Evolutionary conservation across 2,113 vertebrate species (phyloP).

Genomic region (Microcebus ravelobensis): DNA sequence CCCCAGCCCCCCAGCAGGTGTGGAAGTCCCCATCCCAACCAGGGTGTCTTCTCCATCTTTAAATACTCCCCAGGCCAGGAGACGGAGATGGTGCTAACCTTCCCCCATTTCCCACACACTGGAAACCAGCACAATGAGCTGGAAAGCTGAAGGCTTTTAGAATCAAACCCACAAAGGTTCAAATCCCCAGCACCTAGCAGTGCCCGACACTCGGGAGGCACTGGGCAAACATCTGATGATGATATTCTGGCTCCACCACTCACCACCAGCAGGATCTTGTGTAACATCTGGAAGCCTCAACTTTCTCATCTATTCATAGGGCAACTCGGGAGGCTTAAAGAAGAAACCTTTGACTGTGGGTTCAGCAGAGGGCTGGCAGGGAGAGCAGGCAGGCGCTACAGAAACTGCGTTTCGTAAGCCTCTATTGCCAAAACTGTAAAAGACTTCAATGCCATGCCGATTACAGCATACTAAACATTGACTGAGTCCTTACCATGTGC

Average conservation of each 20-base stretch:
- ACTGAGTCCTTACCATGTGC: background rate
- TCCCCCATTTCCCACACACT: background rate
- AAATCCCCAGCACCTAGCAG: background rate
- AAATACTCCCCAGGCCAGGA: background rate
- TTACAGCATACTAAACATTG: background rate
- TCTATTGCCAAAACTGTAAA: background rate
- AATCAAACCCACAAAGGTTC: background rate
- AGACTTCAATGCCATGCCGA: background rate
- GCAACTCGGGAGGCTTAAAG: background rate
- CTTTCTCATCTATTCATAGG: background rate
- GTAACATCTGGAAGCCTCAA: background rate
- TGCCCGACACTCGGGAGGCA: too few relatives aligned
- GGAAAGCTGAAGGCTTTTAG: background rate
- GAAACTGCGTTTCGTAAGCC: background rate
- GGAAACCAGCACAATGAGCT: background rate
- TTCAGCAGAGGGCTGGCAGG: background rate
- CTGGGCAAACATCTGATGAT: background rate
- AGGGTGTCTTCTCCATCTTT: background rate
- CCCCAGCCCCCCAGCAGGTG: accelerated
- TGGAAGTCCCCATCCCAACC: background rate
- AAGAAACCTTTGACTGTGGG: background rate
- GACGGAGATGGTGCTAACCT: background rate
- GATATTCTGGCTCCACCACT: background rate
- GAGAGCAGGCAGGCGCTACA: background rate
- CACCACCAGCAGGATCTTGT: background rate